Conservation (phyloP, 2,888 invertebrate genomes). For the Hypercompe scribonia region DNA sequence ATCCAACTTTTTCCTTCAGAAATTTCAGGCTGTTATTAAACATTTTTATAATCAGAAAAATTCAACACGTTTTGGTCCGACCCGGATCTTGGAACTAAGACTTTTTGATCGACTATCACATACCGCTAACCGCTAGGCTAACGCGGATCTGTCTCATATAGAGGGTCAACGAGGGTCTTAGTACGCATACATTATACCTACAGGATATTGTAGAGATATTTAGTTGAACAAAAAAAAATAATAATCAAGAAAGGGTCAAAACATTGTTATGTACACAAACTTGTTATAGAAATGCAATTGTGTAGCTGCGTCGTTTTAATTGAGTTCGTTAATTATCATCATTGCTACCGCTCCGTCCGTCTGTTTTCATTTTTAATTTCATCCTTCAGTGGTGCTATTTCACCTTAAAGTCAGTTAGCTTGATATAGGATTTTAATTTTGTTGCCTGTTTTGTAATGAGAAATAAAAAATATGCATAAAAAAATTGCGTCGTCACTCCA, state of each 20-base stretch:
- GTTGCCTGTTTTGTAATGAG: not conserved
- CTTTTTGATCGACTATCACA: too few species aligned
- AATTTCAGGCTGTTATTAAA: too few species aligned
- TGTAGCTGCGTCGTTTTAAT: slow-evolving; percentile 45
- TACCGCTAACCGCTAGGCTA: too few species aligned
- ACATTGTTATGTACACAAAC: not conserved
- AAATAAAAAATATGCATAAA: not conserved
- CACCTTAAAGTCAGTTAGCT: not conserved
- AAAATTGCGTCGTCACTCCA: too few species aligned
- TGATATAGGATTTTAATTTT: not conserved
- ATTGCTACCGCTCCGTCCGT: slow-evolving; percentile 25
- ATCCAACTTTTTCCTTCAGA: too few species aligned
- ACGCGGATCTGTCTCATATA: too few species aligned
- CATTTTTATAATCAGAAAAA: too few species aligned
- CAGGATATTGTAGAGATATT: not conserved
- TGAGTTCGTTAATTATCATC: slow-evolving; percentile 54
- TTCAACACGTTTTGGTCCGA: too few species aligned
- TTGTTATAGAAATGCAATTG: slow-evolving; percentile 5
- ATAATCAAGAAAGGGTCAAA: not conserved
- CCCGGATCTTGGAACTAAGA: too few species aligned
- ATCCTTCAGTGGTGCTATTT: slow-evolving; percentile 16
- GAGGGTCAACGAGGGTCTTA: too few species aligned
- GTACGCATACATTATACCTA: not conserved
- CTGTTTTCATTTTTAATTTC: slow-evolving; percentile 33
- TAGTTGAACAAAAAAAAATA: not conserved